A percentile compares a stretch with the other conserved stretches of the same genome.
Conservation (phyloP, 1,140 invertebrate genomes). For the Kradibia gibbosae region DNA sequence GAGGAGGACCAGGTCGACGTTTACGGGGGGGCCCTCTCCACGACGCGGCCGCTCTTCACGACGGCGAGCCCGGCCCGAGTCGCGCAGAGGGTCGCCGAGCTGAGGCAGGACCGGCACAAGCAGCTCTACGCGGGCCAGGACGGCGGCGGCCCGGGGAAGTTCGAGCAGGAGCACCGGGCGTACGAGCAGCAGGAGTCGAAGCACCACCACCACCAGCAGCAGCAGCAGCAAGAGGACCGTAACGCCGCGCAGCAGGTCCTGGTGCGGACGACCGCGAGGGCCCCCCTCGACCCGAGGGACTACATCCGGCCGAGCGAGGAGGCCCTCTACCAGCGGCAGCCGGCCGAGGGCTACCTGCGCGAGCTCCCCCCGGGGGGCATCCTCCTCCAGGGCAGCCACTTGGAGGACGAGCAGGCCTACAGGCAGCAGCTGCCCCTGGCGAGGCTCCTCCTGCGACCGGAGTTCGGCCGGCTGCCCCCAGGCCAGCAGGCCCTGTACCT, state of each 20-base stretch:
- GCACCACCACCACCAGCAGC: no score
- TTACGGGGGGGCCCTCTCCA: slow-evolving; percentile 77
- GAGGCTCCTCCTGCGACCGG: slow-evolving; percentile 60
- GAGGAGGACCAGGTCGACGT: slow-evolving; percentile 78
- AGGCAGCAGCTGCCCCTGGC: slow-evolving; percentile 59
- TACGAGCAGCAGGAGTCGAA: slow-evolving; percentile 56
- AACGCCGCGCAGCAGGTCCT: slow-evolving; percentile 62
- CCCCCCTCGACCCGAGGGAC: slow-evolving; percentile 56
- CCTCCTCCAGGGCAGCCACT: slow-evolving; percentile 55
- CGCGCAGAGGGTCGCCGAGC: slow-evolving; percentile 58
- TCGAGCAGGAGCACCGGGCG: slow-evolving; percentile 53
- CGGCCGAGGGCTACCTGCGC: slow-evolving; percentile 60
- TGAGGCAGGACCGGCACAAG: slow-evolving; percentile 64
- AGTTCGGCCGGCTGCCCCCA: slow-evolving; percentile 39
- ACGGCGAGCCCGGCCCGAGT: slow-evolving; percentile 73
- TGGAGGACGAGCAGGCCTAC: slow-evolving; percentile 62
- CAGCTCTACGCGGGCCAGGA: slow-evolving; percentile 65
- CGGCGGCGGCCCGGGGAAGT: slow-evolving; percentile 70
- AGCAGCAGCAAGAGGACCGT: slow-evolving; percentile 63
- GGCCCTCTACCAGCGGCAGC: slow-evolving; percentile 62
- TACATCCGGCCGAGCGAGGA: slow-evolving; percentile 62
- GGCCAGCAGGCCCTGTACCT: slow-evolving; percentile 61
- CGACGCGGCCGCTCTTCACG: slow-evolving; percentile 78
- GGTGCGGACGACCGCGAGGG: slow-evolving; percentile 55
- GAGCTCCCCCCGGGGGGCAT: slow-evolving; percentile 61